A percentile compares a stretch with the other conserved stretches of the same genome.
Evolutionary conservation across 2,797 vertebrate genomes (phyloP).

Genomic region (Setipinna tenuifilis): DNA sequence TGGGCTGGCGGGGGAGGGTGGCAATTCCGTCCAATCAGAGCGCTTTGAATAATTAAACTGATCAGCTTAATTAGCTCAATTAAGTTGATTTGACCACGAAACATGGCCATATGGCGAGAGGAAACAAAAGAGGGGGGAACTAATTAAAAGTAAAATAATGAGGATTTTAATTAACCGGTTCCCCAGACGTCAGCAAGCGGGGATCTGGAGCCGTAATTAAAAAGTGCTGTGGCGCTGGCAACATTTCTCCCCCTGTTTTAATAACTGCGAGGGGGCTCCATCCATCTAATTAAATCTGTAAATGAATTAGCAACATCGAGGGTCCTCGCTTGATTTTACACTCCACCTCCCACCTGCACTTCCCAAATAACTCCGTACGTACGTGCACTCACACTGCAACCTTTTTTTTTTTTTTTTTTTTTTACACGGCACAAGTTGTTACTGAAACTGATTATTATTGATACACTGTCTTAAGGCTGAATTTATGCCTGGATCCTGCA

Average conservation of each 20-base stretch:
- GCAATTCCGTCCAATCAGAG: slow-evolving; percentile 79
- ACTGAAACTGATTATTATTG: slow-evolving; percentile 58
- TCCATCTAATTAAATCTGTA: slow-evolving; percentile 88
- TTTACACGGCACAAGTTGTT: slow-evolving; percentile 41
- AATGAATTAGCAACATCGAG: slow-evolving; percentile 86
- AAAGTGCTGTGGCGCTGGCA: slow-evolving; percentile 84
- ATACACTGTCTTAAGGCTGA: slow-evolving; percentile 51
- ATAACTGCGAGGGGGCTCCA: slow-evolving; percentile 80
- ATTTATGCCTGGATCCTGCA: slow-evolving; percentile 40
- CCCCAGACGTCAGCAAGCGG: slow-evolving; percentile 82
- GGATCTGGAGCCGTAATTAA: slow-evolving; percentile 86
- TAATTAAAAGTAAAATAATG: slow-evolving; percentile 90
- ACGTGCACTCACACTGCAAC: slow-evolving; percentile 15
- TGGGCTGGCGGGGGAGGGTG: slow-evolving; percentile 32
- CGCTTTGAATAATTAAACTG: slow-evolving; percentile 89
- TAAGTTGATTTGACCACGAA: slow-evolving; percentile 89
- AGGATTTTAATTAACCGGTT: slow-evolving; percentile 86
- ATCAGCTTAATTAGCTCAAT: slow-evolving; percentile 91
- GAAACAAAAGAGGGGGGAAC: slow-evolving; percentile 85
- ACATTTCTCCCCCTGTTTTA: slow-evolving; percentile 78
- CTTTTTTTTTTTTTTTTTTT: slow-evolving; percentile 33
- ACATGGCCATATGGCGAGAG: slow-evolving; percentile 83
- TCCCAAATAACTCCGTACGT: slow-evolving; percentile 60
- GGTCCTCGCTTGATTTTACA: slow-evolving; percentile 74
- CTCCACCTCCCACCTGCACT: slow-evolving; percentile 63